phyloP scores from a whole-genome alignment of 2,888 invertebrate genomes.

The Cryptus armator region DNA sequence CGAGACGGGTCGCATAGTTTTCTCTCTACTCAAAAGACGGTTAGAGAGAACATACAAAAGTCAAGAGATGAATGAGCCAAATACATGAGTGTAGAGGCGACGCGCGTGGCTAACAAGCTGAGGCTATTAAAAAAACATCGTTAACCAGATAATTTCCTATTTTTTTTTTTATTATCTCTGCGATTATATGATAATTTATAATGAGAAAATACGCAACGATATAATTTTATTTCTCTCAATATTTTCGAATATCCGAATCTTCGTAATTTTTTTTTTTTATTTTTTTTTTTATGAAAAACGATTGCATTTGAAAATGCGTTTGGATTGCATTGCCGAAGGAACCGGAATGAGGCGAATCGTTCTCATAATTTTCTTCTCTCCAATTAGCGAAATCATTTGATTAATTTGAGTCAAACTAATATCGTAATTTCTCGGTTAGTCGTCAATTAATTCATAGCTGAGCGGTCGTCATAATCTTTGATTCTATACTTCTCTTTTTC shows the following conservation, averaged over 20 bases:
- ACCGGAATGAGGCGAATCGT: background rate
- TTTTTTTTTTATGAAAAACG: background rate
- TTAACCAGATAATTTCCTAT: too few relatives aligned
- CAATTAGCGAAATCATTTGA: conserved; percentile 31
- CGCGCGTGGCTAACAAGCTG: background rate
- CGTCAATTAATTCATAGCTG: conserved; percentile 55
- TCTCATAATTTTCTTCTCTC: background rate
- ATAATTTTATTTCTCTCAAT: too few relatives aligned
- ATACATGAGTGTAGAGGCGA: background rate
- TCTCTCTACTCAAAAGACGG: conserved; percentile 34
- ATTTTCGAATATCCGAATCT: too few relatives aligned
- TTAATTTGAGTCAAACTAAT: conserved; percentile 34
- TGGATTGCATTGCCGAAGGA: background rate
- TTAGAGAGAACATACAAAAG: background rate
- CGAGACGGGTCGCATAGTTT: conserved; percentile 66
- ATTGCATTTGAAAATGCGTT: background rate
- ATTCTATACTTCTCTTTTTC: background rate
- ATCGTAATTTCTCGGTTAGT: conserved; percentile 18
- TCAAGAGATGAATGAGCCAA: conserved; percentile 19
- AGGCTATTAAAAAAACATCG: too few relatives aligned
- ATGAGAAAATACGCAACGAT: too few relatives aligned
- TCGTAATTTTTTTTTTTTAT: too few relatives aligned
- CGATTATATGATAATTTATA: too few relatives aligned
- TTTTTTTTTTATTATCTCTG: too few relatives aligned
- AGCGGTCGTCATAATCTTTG: conserved; percentile 29